These are phyloP conservation scores for Cerastis rubricosa DNA, from an alignment of 2,888 invertebrate species.

Conservation along the genomic window DNA sequence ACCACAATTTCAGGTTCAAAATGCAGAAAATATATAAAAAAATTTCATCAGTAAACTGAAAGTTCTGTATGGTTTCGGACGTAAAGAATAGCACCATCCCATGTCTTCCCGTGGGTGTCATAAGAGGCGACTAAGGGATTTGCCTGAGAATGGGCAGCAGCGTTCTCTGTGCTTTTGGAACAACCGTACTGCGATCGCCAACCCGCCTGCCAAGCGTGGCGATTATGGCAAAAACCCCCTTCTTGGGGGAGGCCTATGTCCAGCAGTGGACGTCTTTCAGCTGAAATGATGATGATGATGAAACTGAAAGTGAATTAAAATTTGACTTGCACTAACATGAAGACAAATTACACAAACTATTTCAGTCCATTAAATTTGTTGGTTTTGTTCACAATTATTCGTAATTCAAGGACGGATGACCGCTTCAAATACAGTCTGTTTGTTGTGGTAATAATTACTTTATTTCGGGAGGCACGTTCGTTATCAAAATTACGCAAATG, in stretches of 20 bases:
- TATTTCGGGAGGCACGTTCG: background rate
- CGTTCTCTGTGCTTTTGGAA: too few species aligned
- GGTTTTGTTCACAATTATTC: slow-evolving; percentile 1
- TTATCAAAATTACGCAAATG: background rate
- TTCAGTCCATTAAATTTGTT: slow-evolving; percentile 2
- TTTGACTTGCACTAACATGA: background rate
- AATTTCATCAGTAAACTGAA: background rate
- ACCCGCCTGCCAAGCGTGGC: too few species aligned
- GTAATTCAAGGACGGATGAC: slow-evolving; percentile 31
- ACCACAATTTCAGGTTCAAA: background rate
- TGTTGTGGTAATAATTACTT: slow-evolving; percentile 20
- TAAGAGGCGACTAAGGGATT: too few species aligned
- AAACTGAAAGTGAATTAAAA: background rate
- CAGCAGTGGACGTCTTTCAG: too few species aligned
- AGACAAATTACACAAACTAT: slow-evolving; percentile 4
- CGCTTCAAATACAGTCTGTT: slow-evolving; percentile 10
- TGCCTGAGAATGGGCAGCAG: too few species aligned
- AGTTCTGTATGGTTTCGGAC: too few species aligned
- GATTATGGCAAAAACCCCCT: too few species aligned
- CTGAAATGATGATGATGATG: too few species aligned
- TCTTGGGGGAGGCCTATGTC: too few species aligned
- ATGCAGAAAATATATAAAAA: background rate
- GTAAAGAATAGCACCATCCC: too few species aligned
- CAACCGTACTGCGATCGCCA: too few species aligned
- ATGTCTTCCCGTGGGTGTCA: too few species aligned